These are phyloP conservation scores for Xiphorhynchus erythropygius DNA, from an alignment of 2,797 vertebrate species.

Conservation along the genomic window DNA sequence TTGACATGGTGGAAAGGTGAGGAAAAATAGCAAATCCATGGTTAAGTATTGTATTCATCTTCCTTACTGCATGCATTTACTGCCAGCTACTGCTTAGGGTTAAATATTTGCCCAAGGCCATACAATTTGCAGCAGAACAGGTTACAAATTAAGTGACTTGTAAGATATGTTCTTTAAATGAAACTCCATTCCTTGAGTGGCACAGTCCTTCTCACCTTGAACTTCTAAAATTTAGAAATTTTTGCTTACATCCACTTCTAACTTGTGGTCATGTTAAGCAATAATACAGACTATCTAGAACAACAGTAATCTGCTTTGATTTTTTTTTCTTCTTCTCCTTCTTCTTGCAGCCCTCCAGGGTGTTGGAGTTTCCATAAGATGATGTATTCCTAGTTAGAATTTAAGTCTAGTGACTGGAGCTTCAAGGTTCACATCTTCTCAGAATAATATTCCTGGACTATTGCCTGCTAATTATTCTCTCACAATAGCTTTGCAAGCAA, in stretches of 20 bases:
- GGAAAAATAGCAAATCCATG: neutral
- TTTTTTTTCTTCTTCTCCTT: neutral
- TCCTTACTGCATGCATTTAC: neutral
- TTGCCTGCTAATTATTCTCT: conserved; percentile 55
- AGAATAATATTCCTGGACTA: conserved; percentile 36
- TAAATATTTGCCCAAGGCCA: neutral
- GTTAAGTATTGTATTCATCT: neutral
- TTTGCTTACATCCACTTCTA: neutral
- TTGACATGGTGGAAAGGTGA: neutral
- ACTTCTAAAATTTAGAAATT: neutral
- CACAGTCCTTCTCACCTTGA: neutral
- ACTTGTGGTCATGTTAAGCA: neutral
- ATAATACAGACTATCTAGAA: neutral
- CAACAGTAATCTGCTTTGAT: neutral
- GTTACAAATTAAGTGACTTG: neutral
- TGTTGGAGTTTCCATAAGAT: neutral
- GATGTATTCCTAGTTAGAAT: conserved; percentile 24
- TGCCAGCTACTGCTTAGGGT: neutral
- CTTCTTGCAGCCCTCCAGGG: neutral
- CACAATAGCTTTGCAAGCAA: conserved; percentile 51
- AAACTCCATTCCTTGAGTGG: neutral
- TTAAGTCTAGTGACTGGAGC: conserved; percentile 32
- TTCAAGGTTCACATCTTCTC: conserved; percentile 33
- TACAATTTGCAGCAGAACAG: neutral
- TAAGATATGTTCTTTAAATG: neutral